A percentile compares a stretch with the other conserved stretches of the same genome.
Conservation (phyloP, 2,797 vertebrate genomes). For the Brotula barbata region DNA sequence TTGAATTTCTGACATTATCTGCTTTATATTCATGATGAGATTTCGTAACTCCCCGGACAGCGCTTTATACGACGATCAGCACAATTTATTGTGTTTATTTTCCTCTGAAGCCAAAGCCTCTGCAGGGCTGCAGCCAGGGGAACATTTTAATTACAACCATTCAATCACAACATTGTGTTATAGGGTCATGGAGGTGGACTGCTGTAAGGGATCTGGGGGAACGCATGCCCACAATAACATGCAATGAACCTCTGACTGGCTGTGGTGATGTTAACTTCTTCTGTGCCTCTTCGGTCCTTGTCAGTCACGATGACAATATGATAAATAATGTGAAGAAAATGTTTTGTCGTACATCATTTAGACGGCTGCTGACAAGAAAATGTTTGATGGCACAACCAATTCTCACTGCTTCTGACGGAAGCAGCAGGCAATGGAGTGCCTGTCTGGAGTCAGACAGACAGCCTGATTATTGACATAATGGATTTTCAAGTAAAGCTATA, state of each 20-base stretch:
- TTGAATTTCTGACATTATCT: conserved; percentile 36
- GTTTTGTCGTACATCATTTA: conserved; percentile 15
- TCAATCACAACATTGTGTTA: conserved; percentile 72
- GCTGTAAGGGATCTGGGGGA: conserved; percentile 50
- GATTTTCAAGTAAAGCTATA: conserved; percentile 28
- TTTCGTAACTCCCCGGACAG: conserved; percentile 41
- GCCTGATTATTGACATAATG: conserved; percentile 28
- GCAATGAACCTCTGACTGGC: conserved; percentile 44
- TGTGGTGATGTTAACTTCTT: conserved; percentile 40
- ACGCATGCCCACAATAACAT: conserved; percentile 66
- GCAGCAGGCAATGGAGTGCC: neutral
- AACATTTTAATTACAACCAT: conserved; percentile 74
- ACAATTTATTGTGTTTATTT: conserved; percentile 66
- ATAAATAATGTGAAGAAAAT: conserved; percentile 23
- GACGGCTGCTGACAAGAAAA: conserved; percentile 17
- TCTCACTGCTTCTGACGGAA: neutral
- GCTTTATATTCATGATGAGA: conserved; percentile 48
- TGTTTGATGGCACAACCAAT: conserved; percentile 16
- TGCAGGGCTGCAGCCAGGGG: conserved; percentile 46
- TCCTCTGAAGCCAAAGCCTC: conserved; percentile 36
- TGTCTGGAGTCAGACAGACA: conserved; percentile 6
- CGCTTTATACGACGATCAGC: conserved; percentile 40
- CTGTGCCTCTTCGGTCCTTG: neutral
- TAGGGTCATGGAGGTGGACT: conserved; percentile 58
- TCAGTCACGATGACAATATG: conserved; percentile 25